Evolutionary conservation across 2,888 invertebrate genomes (phyloP).

Genomic region (Ormyrus thymus): DNA sequence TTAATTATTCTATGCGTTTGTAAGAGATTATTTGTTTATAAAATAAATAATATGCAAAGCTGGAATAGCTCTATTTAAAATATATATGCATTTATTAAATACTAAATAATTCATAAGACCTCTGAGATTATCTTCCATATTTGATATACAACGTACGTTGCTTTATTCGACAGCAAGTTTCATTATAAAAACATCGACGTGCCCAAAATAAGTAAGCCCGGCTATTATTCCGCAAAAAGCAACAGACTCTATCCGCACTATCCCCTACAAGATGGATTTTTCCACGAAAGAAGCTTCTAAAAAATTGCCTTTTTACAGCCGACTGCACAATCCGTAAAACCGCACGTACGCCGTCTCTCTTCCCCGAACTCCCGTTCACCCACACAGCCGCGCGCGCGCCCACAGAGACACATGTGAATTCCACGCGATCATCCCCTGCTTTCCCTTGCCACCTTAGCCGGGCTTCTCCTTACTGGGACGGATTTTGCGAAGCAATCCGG

Average conservation of each 20-base stretch:
- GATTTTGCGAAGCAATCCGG: slow-evolving; percentile 39
- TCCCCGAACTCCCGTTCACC: background rate
- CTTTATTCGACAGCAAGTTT: no score
- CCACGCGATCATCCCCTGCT: slow-evolving; percentile 31
- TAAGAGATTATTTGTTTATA: no score
- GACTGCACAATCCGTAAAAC: slow-evolving; percentile 5
- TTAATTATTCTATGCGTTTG: no score
- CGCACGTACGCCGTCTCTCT: no score
- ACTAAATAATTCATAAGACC: no score
- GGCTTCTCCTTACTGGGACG: slow-evolving; percentile 6
- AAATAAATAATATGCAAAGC: no score
- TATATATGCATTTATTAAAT: no score
- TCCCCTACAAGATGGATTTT: slow-evolving; percentile 36
- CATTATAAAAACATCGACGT: no score
- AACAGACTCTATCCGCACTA: slow-evolving; percentile 8
- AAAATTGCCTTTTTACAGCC: slow-evolving; percentile 44
- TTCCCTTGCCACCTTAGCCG: background rate
- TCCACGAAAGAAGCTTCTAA: slow-evolving; percentile 24
- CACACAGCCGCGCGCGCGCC: background rate
- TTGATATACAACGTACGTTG: no score
- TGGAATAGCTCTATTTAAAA: no score
- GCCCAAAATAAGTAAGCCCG: no score
- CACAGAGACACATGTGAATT: background rate
- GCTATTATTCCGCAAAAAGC: slow-evolving; percentile 1
- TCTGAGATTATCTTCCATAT: no score